A percentile compares a stretch with the other conserved stretches of the same genome.
These are phyloP conservation scores for Chaetodon auriga DNA, from an alignment of 2,113 vertebrate species.

Conservation along the genomic window DNA sequence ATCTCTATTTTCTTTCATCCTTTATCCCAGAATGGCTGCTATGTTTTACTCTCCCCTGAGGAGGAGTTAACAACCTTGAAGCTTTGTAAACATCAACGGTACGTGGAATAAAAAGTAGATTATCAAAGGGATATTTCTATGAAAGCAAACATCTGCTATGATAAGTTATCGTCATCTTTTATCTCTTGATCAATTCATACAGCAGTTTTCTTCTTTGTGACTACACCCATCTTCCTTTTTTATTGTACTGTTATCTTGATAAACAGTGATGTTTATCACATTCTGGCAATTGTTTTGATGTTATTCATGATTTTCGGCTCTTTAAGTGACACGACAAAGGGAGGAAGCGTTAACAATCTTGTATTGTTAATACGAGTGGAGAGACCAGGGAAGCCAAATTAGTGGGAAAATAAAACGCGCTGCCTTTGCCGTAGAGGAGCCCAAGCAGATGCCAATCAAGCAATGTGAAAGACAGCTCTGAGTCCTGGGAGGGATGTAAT, in stretches of 20 bases:
- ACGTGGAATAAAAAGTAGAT: slow-evolving; percentile 70
- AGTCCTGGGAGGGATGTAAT: slow-evolving; percentile 78
- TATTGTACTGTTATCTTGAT: slow-evolving; percentile 58
- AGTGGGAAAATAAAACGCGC: slow-evolving; percentile 49
- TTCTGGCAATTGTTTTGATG: slow-evolving; percentile 61
- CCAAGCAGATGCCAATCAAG: slow-evolving; percentile 80
- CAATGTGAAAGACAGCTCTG: slow-evolving; percentile 75
- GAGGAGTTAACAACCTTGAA: slow-evolving; percentile 78
- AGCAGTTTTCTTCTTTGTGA: slow-evolving; percentile 51
- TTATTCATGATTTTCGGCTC: slow-evolving; percentile 49
- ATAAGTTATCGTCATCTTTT: slow-evolving; percentile 73
- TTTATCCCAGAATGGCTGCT: slow-evolving; percentile 65
- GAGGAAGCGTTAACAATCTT: slow-evolving; percentile 37
- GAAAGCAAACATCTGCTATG: slow-evolving; percentile 72
- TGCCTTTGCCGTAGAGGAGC: slow-evolving; percentile 53
- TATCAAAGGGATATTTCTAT: slow-evolving; percentile 76
- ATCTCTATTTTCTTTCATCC: slow-evolving; percentile 68
- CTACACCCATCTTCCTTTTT: slow-evolving; percentile 41
- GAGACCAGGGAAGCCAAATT: slow-evolving; percentile 45
- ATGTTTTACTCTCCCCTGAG: slow-evolving; percentile 62
- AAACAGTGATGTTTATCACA: slow-evolving; percentile 63
- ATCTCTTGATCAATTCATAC: slow-evolving; percentile 70
- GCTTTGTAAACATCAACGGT: slow-evolving; percentile 76
- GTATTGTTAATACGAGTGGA: slow-evolving; percentile 52
- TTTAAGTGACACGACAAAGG: slow-evolving; percentile 58